Evolutionary conservation across 2,797 vertebrate species (phyloP), one percentile per base, ranked within the genome.

Genomic region (Tamandua tetradactyla): DNA sequence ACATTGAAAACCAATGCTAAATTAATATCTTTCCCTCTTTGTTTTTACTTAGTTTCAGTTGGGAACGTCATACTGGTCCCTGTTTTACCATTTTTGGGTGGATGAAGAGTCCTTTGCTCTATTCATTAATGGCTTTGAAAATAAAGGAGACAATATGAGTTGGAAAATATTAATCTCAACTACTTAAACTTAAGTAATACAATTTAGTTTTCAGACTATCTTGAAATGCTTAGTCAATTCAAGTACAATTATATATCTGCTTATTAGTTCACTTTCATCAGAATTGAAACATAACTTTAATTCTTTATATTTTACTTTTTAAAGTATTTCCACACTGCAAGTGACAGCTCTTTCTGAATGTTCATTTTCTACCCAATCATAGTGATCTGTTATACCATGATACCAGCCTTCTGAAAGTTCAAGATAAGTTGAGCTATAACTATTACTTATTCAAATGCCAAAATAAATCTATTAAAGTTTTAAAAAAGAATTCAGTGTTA

Each of bases 391-490:
- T 76, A 93, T 66, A 23, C 22, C 76, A 62, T 92, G 96, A 47
- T 91, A 89, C 80, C 30, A 87, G 64, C n/a, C n/a, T 96, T 92
- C 61, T 92, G n/a, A 95, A 87, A 92, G 76, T 83, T 90, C 66
- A 94, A 89, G 49, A 80, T 92, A 89, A 30, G 30, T 89, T 89
- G 88, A 25, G 7, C 87, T 95, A 11, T 87, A 84, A 57, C 49
- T 84, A 69, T 93, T 86, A 94, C 49, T 83, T 89, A 87, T 52
- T 87, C n/a, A 94, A 90, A 95, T 92, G 72, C 80, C 72, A 95
- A 94, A 92, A 88, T 87, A 95, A 81, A 17, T n/a, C 82, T 90
- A 96, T 96, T 95, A 92, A 87, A 75, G 35, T 55, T 52, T 52
- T 52, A 89, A 90, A 91, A 75, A 91, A 25, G 30, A 83, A 69